Conservation (phyloP, 2,113 vertebrate genomes). For the Falco punctatus region DNA sequence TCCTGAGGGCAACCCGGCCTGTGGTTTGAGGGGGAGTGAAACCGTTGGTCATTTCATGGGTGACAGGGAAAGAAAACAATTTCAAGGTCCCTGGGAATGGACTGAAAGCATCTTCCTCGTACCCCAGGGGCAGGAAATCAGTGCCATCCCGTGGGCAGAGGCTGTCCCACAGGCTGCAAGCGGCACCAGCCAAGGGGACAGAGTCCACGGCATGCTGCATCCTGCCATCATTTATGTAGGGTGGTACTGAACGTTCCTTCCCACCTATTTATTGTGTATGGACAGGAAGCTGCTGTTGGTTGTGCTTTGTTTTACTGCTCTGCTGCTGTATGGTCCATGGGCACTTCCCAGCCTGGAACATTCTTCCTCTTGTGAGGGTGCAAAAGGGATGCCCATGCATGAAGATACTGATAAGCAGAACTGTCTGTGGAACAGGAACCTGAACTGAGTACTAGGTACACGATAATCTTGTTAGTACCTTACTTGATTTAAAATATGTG, state of each 20-base stretch:
- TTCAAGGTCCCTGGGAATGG: background rate
- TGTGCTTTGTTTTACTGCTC: background rate
- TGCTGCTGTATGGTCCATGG: background rate
- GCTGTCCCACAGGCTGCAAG: background rate
- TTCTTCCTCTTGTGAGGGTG: background rate
- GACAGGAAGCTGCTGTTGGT: background rate
- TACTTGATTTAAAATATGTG: background rate
- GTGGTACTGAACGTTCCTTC: background rate
- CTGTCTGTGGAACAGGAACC: background rate
- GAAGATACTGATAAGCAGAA: background rate
- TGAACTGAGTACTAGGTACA: background rate
- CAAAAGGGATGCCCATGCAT: background rate
- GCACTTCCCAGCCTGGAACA: background rate
- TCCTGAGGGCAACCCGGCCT: background rate
- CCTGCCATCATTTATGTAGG: background rate
- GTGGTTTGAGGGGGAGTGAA: background rate
- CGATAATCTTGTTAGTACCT: background rate
- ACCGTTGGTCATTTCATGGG: background rate
- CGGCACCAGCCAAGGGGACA: background rate
- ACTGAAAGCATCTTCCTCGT: background rate
- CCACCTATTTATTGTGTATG: background rate
- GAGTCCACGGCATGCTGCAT: background rate
- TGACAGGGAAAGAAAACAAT: background rate
- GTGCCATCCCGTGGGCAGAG: background rate
- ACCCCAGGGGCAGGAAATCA: background rate